Percentiles rank a stretch among this genome's conserved stretches.
Conservation (phyloP, 1,140 invertebrate species). For the Araneus ventricosus region DNA sequence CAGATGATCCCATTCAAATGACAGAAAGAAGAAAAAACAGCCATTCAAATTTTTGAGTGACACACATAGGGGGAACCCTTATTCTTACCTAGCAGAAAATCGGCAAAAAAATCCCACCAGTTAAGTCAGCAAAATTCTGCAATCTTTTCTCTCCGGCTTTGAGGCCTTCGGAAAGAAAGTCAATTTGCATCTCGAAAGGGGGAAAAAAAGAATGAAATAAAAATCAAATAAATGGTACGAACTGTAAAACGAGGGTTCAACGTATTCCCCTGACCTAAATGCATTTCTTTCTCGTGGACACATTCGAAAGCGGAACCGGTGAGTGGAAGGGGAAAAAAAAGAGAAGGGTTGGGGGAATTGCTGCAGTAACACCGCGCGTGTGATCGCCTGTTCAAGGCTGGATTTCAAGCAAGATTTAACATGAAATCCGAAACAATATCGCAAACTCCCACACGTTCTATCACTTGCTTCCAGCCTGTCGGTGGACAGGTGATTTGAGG, state of each 20-base stretch:
- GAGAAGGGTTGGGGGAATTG: not conserved
- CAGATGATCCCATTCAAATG: not conserved
- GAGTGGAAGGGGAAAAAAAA: not conserved
- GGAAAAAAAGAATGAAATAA: not conserved
- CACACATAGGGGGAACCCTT: not conserved
- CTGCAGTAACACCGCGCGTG: not conserved
- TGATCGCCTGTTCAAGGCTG: constrained; percentile 13
- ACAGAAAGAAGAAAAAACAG: not conserved
- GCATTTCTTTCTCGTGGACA: constrained; percentile 43
- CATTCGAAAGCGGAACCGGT: constrained; percentile 52
- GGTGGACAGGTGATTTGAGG: not conserved
- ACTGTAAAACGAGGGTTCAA: constrained; percentile 70
- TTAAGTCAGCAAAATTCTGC: not conserved
- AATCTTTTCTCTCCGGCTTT: not conserved
- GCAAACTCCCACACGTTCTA: not conserved
- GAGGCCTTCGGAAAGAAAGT: not conserved
- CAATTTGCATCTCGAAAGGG: constrained; percentile 15
- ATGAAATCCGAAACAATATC: not conserved
- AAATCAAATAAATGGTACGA: constrained; percentile 23
- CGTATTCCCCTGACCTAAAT: constrained; percentile 71
- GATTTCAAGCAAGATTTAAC: not conserved
- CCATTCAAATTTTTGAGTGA: no score
- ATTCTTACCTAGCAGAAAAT: not conserved
- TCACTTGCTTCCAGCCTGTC: not conserved
- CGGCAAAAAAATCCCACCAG: not conserved